Evolutionary conservation across 2,888 invertebrate genomes (phyloP), one percentile per base, ranked within the genome.

Genomic region (Dasypolia templi): DNA sequence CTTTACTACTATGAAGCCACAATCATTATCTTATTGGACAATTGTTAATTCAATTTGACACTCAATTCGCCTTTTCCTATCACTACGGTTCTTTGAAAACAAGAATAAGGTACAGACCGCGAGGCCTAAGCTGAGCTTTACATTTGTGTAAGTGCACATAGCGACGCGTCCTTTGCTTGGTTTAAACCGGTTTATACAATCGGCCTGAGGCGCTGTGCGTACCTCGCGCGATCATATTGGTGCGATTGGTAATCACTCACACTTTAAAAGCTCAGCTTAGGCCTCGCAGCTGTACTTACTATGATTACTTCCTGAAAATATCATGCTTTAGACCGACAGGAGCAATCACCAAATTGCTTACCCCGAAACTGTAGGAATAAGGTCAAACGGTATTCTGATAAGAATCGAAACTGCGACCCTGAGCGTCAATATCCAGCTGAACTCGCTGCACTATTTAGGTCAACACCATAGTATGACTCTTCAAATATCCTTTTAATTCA

Each of bases 401-500:
- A 79, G 65, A 59, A 80, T 56, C 69, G 61, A 69, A 79, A 44
- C 75, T 46, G 22, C 46, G 32, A 55, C 59, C 62, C 26, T 67
- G 39, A 63, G 44, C 39, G 49, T 39, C 32, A 64, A 26, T 26
- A 53, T 35, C 26, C n/a, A 42, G 26, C 35, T 63, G n/a, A 14
- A 32, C 29, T 58, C 66, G 2, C n/a, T 35, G 32, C 44, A 68
- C 44, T 72, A 78, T 78, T 58, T 67, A 82, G 81, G 73, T 81
- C 68, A 81, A 77, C 65, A 68, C 19, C 66, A 44, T 55, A 44
- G 56, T 59, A n/a, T 59, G 55, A 29, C 51, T 39, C 44, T 26
- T 66, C 68, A 69, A 71, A 68, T 58, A 62, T 65, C 53, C 56
- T 64, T 68, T 79, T 72, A 75, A 82, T 75, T 46, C 58, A 56